phyloP scores from a whole-genome alignment of 2,113 vertebrate genomes.

The Leucosticte australis region DNA sequence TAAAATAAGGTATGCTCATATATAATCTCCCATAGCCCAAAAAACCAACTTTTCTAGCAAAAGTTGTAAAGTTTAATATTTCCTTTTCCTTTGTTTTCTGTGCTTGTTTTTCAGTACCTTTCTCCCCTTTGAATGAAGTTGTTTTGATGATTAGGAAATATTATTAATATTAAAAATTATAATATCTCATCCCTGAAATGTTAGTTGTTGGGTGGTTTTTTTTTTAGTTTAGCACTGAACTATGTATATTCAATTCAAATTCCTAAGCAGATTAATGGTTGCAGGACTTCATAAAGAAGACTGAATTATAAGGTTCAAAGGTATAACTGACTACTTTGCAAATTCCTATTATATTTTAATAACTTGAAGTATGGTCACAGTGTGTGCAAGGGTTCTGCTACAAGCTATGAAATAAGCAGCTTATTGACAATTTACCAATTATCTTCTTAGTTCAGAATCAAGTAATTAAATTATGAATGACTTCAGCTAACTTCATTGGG shows the following conservation, averaged over 20 bases:
- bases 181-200: background rate
- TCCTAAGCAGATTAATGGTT: background rate
- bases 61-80: background rate
- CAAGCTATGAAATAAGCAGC: background rate
- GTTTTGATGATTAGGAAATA: background rate
- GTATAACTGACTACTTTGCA: background rate
- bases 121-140: background rate
- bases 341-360: background rate
- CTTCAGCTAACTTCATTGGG: background rate
- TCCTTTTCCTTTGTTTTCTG: background rate
- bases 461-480: background rate
- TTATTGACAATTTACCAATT: conserved; percentile 25
- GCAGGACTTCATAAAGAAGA: background rate
- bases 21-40: background rate
- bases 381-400: background rate
- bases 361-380: background rate
- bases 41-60: background rate
- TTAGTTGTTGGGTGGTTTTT: background rate
- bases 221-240: background rate
- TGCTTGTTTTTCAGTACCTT: background rate
- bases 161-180: background rate
- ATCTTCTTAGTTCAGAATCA: background rate
- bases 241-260: background rate
- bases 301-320: background rate
- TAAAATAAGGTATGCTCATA: background rate